A percentile compares a stretch with the other conserved stretches of the same genome.
Evolutionary conservation across 2,113 vertebrate species (phyloP).

Genomic region (Vulpes vulpes): DNA sequence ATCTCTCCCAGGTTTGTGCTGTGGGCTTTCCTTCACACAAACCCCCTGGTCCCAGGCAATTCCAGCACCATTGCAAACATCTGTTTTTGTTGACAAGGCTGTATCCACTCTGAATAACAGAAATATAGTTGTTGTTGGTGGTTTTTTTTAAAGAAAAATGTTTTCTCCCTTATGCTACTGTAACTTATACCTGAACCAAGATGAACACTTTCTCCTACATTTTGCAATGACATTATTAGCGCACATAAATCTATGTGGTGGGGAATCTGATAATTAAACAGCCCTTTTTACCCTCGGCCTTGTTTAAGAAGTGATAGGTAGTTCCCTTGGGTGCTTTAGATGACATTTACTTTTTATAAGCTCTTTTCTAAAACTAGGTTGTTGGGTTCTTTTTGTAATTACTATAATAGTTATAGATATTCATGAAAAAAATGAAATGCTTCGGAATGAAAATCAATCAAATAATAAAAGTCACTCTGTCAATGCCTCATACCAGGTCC

Average conservation of each 20-base stretch:
- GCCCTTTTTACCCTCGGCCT: background rate
- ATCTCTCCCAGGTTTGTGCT: background rate
- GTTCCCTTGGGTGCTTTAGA: background rate
- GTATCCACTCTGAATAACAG: background rate
- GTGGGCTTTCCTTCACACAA: background rate
- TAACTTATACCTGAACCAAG: background rate
- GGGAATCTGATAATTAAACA: background rate
- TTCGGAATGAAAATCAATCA: conserved; percentile 45
- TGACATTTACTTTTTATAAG: background rate
- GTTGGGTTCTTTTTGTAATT: background rate
- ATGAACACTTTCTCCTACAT: background rate
- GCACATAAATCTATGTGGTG: background rate
- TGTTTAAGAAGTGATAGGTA: background rate
- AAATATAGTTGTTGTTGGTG: background rate
- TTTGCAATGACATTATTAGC: background rate
- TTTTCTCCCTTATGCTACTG: background rate
- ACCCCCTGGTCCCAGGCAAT: background rate
- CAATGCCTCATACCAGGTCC: background rate
- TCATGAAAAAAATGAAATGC: background rate
- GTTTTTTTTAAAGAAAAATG: background rate
- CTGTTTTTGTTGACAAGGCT: background rate
- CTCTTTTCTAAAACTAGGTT: background rate
- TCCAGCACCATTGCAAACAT: background rate
- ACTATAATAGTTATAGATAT: background rate
- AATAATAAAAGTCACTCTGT: background rate